Evolutionary conservation across 2,113 vertebrate species (phyloP), one percentile per base, ranked within the genome.

Genomic region (Patagioenas fasciata): DNA sequence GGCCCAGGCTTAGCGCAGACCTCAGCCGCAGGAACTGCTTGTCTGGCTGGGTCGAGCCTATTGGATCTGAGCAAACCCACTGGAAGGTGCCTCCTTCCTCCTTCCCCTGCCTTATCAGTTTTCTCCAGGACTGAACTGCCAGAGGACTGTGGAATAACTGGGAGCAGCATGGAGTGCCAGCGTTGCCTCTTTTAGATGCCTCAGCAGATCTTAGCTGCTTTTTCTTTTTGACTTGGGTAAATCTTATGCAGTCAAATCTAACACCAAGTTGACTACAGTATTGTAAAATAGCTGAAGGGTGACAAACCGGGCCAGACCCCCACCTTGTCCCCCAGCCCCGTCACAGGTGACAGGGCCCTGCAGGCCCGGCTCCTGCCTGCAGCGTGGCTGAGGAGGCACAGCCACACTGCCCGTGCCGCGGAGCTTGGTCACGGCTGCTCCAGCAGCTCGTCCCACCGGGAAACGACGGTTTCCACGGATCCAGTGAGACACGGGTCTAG

Each of bases 321-420:
- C 51, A 20, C 13, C 19, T 66, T 24, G 31, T 70, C 75, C 77
- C 75, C 83, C 85, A 90, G 88, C 75, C 79, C 75, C 69, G 36
- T 56, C 91, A 56, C 0, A n/a, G 12, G 6, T 78, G 91, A 86
- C 91, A 93, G 92, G 71, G 38, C 86, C 93, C 93, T 91, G 87
- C 91, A 62, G 88, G 85, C 91, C 82, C 56, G 2, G 78, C 87
- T 84, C 83, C 3, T 0, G 69, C 87, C 9, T 0, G 21, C 42
- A 85, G 85, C 88, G 0, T 28, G 4, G 84, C 64, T 78, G 5
- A 0, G 1, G 44, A 88, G 65, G 53, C 42, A 2, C 29, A 17
- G 85, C 85, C 3, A 42, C 13, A 13, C n/a, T 71, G 94, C 91
- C 95, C 93, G 93, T 95, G 95, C 96, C 26, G 91, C 65, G 93